Evolutionary conservation across 2,797 vertebrate species (phyloP).

Genomic region (Mallotus villosus): DNA sequence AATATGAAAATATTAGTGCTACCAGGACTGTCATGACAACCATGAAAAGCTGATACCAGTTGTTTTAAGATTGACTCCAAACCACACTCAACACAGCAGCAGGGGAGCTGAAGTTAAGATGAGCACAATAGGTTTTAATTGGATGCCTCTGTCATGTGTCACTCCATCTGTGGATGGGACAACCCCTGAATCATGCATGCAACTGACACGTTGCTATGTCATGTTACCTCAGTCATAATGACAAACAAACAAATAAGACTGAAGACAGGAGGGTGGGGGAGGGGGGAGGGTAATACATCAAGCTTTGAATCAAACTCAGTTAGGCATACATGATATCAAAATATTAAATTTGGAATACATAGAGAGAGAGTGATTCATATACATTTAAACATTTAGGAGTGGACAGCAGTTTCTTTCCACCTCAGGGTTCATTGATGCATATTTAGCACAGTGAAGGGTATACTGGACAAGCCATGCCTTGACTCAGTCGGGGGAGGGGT

Average conservation of each 20-base stretch:
- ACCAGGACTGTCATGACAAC: neutral
- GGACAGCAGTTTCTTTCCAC: too few species aligned
- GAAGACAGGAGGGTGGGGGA: neutral
- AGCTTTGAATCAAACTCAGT: too few species aligned
- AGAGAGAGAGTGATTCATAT: too few species aligned
- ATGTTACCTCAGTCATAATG: neutral
- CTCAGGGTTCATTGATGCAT: too few species aligned
- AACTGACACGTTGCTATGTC: neutral
- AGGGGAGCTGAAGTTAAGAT: slow-evolving; percentile 26
- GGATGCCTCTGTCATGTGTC: slow-evolving; percentile 26
- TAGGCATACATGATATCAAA: too few species aligned
- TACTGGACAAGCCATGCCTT: slow-evolving; percentile 21
- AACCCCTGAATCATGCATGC: slow-evolving; percentile 2
- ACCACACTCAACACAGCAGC: slow-evolving; percentile 20
- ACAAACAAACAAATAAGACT: neutral
- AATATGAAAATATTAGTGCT: neutral
- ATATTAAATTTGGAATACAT: too few species aligned
- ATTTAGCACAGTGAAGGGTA: too few species aligned
- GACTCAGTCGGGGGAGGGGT: slow-evolving; percentile 28
- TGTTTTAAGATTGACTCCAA: neutral
- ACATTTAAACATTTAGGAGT: too few species aligned
- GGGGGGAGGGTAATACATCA: too few species aligned
- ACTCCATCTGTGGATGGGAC: slow-evolving; percentile 8
- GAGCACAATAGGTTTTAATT: slow-evolving; percentile 20
- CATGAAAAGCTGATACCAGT: neutral